Percentiles rank a stretch among this genome's conserved stretches.
These are phyloP conservation scores for Drosophila mulleri DNA, from an alignment of 2,888 invertebrate genomes.

Conservation along the genomic window DNA sequence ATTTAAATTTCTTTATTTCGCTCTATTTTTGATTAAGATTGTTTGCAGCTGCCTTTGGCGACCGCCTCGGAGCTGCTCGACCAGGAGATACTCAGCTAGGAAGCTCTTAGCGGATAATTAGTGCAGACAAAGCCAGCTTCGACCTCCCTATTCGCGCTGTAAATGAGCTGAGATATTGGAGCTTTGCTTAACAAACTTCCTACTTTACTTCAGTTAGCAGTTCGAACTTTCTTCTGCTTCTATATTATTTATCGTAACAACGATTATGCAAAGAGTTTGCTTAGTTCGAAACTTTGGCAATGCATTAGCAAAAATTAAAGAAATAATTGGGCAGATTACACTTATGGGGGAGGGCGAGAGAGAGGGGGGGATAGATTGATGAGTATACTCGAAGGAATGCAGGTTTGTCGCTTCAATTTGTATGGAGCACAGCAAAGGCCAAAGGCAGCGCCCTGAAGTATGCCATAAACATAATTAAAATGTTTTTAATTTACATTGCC, in stretches of 20 bases:
- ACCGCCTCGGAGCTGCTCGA: neutral
- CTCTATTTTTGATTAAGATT: slow-evolving; percentile 17
- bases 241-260: slow-evolving; percentile 32
- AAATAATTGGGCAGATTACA: slow-evolving; percentile 1
- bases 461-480: slow-evolving; percentile 76
- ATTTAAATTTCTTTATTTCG: slow-evolving; percentile 49
- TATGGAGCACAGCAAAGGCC: slow-evolving; percentile 8
- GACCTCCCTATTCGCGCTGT: neutral
- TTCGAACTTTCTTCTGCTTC: neutral
- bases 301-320: slow-evolving; percentile 11
- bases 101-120: slow-evolving; percentile 25
- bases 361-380: neutral
- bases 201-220: neutral
- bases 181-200: slow-evolving; percentile 19
- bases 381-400: neutral
- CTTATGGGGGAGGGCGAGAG: too few relatives aligned
- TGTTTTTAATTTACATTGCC: slow-evolving; percentile 65
- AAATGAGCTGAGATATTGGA: slow-evolving; percentile 1
- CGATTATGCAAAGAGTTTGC: slow-evolving; percentile 17
- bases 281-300: slow-evolving; percentile 28
- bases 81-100: neutral
- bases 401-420: neutral
- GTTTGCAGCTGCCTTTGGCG: neutral
- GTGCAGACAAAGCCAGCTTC: neutral
- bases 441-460: slow-evolving; percentile 28